Evolutionary conservation across 2,888 invertebrate species (phyloP).

Genomic region (Xylota segnis): DNA sequence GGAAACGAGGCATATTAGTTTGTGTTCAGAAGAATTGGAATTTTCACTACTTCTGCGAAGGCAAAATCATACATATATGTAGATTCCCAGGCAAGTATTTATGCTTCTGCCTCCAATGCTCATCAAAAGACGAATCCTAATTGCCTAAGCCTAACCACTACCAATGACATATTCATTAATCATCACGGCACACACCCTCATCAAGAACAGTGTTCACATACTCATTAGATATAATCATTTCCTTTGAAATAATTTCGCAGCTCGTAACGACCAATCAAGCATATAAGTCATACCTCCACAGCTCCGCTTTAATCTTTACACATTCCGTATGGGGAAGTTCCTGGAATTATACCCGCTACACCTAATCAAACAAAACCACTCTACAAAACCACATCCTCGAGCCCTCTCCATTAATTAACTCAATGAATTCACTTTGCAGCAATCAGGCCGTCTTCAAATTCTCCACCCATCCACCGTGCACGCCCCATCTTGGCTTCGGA

Average conservation of each 20-base stretch:
- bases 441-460: constrained; percentile 14
- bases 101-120: too few species aligned
- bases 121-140: not conserved
- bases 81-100: too few species aligned
- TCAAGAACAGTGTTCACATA: constrained; percentile 10
- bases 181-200: not conserved
- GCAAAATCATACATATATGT: too few species aligned
- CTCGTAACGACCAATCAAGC: constrained; percentile 38
- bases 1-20: too few species aligned
- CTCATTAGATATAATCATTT: constrained; percentile 41
- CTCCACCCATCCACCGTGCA: not conserved
- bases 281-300: constrained; percentile 14
- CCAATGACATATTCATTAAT: constrained; percentile 26
- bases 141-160: not conserved
- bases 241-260: constrained; percentile 36
- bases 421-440: constrained; percentile 61
- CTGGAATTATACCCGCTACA: constrained; percentile 35
- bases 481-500: not conserved
- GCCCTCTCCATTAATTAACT: constrained; percentile 61
- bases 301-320: constrained; percentile 13
- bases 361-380: constrained; percentile 70
- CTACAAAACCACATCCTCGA: constrained; percentile 51
- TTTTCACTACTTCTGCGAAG: too few species aligned
- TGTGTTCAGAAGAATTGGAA: too few species aligned
- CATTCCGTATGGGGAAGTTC: constrained; percentile 10